These are phyloP conservation scores for Notolepis coatsorum DNA, from an alignment of 2,797 vertebrate genomes.

Conservation along the genomic window DNA sequence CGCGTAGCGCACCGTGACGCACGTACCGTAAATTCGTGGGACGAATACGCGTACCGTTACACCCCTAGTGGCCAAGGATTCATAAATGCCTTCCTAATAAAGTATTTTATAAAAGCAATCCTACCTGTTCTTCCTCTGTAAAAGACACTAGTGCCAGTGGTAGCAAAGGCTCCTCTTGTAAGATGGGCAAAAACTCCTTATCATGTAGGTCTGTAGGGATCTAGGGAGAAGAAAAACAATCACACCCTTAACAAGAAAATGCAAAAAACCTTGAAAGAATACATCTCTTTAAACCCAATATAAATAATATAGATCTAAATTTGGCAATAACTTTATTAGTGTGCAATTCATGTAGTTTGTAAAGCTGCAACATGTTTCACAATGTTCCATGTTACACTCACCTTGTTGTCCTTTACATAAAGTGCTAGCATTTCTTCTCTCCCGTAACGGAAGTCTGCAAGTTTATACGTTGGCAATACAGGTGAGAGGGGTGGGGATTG, in stretches of 20 bases:
- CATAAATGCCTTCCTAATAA: neutral
- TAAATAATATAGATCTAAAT: neutral
- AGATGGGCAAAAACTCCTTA: slow-evolving; percentile 98
- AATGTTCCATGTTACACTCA: slow-evolving; percentile 56
- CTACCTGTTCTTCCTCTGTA: slow-evolving; percentile 99
- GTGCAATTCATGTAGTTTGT: neutral
- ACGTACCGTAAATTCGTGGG: too few relatives aligned
- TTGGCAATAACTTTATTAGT: neutral
- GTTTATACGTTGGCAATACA: slow-evolving; percentile 98
- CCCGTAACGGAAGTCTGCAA: slow-evolving; percentile 98
- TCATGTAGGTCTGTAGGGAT: slow-evolving; percentile 97
- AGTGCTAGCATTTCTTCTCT: slow-evolving; percentile 99
- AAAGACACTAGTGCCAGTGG: slow-evolving; percentile 97
- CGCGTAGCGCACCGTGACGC: too few relatives aligned
- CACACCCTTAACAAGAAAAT: neutral
- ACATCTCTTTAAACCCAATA: neutral
- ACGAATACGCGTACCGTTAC: too few relatives aligned
- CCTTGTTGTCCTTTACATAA: slow-evolving; percentile 99
- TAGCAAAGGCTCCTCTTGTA: slow-evolving; percentile 97
- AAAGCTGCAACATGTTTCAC: neutral
- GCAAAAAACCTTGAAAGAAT: neutral
- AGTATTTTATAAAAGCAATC: slow-evolving; percentile 18
- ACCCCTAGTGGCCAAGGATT: too few relatives aligned
- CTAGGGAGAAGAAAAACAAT: slow-evolving; percentile 64
- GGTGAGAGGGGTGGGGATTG: slow-evolving; percentile 98